Base-by-base conservation (phyloP, 2,888 invertebrate species). In the Himalopsyche anomala region DNA sequence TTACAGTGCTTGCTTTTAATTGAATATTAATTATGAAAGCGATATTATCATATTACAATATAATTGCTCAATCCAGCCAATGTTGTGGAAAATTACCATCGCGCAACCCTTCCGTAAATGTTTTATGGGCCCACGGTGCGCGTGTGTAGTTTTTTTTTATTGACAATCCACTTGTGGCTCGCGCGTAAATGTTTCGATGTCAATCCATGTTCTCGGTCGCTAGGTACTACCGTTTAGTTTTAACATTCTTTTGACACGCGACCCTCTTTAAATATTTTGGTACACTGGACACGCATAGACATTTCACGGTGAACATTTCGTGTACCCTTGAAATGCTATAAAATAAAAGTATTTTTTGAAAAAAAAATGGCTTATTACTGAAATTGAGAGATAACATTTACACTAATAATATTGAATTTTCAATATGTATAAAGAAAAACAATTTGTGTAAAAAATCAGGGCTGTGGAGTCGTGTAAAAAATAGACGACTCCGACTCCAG, bases 231-330 rank as follows among this genome's bases (percentile, higher is more conserved):
- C 62, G 62, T 62, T 62, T 62, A 62, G 51, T 62, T 19, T 62
- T 62, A 19, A 62, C 62, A 62, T 62, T 62, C 62, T 19, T 5
- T 19, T 62, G 62, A 62, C 62, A 62, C 62, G 62, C 62, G 62
- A 62, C 9, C 62, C 62, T 5, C 19, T 62, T 62, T 19, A 62
- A 19, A 62, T 62, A 62, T 62, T 62, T 62, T 19, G 19, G 62
- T 62, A 62, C n/a, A 62, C 62, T 11, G 17, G 11, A 62, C 62
- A 62, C 62, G 62, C 62, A 62, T 19, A 19, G 19, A 19, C 19
- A 62, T 19, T 62, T 28, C 56, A n/a, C 56, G 56, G 62, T 28
- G 62, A 62, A 62, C 2, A 28, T 62, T 8, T 62, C 19, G 62
- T 19, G 8, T 62, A 28, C 19, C 28, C 62, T 62, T 51, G 28